Evolutionary conservation across 2,113 vertebrate genomes (phyloP).

Genomic region (Phylloscopus trochilus): DNA sequence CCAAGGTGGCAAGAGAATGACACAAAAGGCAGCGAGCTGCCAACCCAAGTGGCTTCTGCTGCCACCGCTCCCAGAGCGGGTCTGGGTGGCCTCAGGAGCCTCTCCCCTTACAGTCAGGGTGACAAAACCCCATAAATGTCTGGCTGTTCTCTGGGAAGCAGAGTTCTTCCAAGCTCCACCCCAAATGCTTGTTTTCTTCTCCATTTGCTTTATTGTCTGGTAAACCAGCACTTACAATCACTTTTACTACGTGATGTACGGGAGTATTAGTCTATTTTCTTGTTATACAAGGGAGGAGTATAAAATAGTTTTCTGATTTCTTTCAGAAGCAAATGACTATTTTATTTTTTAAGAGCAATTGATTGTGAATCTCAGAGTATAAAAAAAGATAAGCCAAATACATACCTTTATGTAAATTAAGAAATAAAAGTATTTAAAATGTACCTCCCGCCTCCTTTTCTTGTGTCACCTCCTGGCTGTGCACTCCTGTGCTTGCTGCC

Average conservation of each 20-base stretch:
- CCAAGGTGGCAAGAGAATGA: background rate
- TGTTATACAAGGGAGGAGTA: slow-evolving; percentile 97
- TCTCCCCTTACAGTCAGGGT: background rate
- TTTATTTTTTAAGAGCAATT: slow-evolving; percentile 96
- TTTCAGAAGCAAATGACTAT: slow-evolving; percentile 87
- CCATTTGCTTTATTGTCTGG: slow-evolving; percentile 27
- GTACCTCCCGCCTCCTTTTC: background rate
- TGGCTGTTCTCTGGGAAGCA: background rate
- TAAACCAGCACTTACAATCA: slow-evolving; percentile 56
- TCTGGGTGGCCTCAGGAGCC: background rate
- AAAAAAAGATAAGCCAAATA: slow-evolving; percentile 79
- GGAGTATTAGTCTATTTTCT: slow-evolving; percentile 83
- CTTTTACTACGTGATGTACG: slow-evolving; percentile 52
- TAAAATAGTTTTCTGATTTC: slow-evolving; percentile 93
- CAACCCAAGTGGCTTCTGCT: background rate
- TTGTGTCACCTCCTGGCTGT: background rate
- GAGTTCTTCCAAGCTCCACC: background rate
- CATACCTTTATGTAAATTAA: slow-evolving; percentile 95
- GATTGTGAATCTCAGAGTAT: slow-evolving; percentile 84
- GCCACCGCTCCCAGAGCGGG: background rate
- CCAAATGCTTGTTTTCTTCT: background rate
- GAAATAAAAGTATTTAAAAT: slow-evolving; percentile 91
- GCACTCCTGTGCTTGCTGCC: background rate
- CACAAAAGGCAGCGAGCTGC: background rate
- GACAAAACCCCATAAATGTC: rapidly evolving